These are phyloP conservation scores for Drosophila tani DNA, from an alignment of 1,140 invertebrate genomes.

Conservation along the genomic window DNA sequence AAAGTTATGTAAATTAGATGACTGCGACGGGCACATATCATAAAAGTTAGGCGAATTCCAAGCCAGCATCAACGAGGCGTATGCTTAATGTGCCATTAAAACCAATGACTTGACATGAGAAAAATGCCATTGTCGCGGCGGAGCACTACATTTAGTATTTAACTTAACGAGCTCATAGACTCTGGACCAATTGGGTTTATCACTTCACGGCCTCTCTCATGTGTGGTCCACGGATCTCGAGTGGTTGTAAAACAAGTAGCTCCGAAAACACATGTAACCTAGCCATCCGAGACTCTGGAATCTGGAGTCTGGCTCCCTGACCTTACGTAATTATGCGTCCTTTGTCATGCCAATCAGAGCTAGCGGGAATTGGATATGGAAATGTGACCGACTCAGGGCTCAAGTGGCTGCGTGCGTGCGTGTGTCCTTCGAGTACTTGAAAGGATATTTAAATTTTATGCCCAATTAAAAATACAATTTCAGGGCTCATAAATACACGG, in stretches of 20 bases:
- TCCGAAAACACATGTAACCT: conserved; percentile 50
- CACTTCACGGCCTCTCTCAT: conserved; percentile 57
- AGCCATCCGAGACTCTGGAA: conserved; percentile 1
- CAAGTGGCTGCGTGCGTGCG: conserved; percentile 52
- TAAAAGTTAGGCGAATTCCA: conserved; percentile 62
- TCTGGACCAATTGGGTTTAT: conserved; percentile 75
- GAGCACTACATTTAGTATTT: conserved; percentile 12
- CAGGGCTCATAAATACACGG: conserved; percentile 59
- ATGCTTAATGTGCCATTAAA: conserved; percentile 81
- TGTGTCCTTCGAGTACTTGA: conserved; percentile 57
- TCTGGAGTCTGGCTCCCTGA: not conserved
- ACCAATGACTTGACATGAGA: conserved; percentile 66
- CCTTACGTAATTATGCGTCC: conserved; percentile 75
- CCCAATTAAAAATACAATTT: conserved; percentile 79
- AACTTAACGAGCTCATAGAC: conserved; percentile 58
- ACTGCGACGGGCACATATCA: conserved; percentile 45
- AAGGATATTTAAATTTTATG: conserved; percentile 78
- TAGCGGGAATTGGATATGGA: conserved; percentile 26
- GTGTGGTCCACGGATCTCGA: conserved; percentile 70
- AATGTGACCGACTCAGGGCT: conserved; percentile 33
- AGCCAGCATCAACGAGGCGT: conserved; percentile 69
- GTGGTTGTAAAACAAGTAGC: conserved; percentile 64
- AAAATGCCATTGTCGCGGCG: conserved; percentile 44
- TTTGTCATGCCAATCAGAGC: conserved; percentile 67
- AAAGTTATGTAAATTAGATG: conserved; percentile 69